phyloP scores from a whole-genome alignment of 2,888 invertebrate species.

The Polydrusus pterygomalis region DNA sequence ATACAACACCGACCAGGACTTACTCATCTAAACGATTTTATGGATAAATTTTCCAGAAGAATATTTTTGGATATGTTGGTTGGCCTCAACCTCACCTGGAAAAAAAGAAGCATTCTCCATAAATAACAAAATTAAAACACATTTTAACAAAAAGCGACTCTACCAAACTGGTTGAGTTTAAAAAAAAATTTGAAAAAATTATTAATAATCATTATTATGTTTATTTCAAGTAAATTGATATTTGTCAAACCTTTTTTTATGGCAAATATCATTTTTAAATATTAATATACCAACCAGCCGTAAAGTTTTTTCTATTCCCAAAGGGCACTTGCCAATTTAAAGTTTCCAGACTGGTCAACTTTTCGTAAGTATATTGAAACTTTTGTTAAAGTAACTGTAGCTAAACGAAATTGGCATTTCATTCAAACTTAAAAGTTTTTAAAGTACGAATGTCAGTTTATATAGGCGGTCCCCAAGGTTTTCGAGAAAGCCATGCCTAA shows the following conservation, averaged over 20 bases:
- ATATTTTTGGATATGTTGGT: conserved; percentile 50
- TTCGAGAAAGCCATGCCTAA: not conserved
- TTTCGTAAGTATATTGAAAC: conserved; percentile 9
- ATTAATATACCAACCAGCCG: not conserved
- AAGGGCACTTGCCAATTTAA: conserved; percentile 7
- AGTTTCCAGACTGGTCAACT: conserved; percentile 11
- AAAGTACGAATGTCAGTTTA: conserved; percentile 20
- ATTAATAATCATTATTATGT: too few species aligned
- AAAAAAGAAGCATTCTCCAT: conserved; percentile 25
- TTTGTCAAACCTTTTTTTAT: too few species aligned
- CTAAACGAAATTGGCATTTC: conserved; percentile 15
- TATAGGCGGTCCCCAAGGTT: not conserved
- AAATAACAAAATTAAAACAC: not conserved
- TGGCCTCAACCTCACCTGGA: conserved; percentile 58
- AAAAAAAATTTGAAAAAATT: not conserved
- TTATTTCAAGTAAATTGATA: not conserved
- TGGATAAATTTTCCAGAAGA: conserved; percentile 50
- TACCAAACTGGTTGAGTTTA: not conserved
- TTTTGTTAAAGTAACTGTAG: conserved; percentile 8
- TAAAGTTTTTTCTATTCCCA: conserved; percentile 1
- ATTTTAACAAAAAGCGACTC: too few species aligned
- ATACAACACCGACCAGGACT: conserved; percentile 62
- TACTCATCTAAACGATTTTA: conserved; percentile 63
- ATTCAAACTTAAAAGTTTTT: conserved; percentile 17
- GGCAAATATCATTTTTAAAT: not conserved